Conservation (phyloP, 2,888 invertebrate species). For the Lomographa bimaculata region DNA sequence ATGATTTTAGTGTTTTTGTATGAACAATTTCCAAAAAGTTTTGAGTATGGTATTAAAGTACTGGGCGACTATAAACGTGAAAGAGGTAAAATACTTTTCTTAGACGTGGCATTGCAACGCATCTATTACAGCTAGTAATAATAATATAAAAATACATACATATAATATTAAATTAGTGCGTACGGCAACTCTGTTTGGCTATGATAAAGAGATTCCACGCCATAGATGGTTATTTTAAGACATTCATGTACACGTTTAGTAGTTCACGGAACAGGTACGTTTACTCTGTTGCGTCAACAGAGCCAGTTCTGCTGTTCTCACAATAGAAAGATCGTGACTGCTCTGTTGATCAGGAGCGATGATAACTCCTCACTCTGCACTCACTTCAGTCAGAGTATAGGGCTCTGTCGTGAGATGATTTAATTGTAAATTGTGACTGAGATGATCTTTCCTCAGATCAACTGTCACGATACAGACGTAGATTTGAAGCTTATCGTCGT, state of each 20-base stretch:
- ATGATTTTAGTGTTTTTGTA: too few relatives aligned
- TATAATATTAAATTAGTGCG: too few relatives aligned
- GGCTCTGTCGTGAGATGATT: conserved; percentile 58
- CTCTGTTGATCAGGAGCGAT: conserved; percentile 58
- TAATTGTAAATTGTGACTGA: conserved; percentile 61
- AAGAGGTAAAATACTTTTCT: too few relatives aligned
- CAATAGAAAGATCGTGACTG: conserved; percentile 72
- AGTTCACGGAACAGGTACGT: conserved; percentile 30
- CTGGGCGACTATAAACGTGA: too few relatives aligned
- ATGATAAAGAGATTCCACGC: conserved; percentile 8
- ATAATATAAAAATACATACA: too few relatives aligned
- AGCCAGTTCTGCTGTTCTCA: conserved; percentile 55
- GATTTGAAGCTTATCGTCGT: conserved; percentile 23
- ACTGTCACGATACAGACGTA: conserved; percentile 27
- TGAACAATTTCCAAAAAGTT: too few relatives aligned
- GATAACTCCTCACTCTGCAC: conserved; percentile 60
- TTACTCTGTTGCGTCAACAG: conserved; percentile 39
- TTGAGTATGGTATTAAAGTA: too few relatives aligned
- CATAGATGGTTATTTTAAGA: conserved; percentile 16
- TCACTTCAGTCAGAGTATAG: conserved; percentile 49
- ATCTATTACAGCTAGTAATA: too few relatives aligned
- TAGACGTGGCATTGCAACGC: too few relatives aligned
- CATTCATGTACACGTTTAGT: conserved; percentile 20
- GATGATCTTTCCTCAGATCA: conserved; percentile 49
- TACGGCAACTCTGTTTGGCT: background rate